phyloP scores from a whole-genome alignment of 2,113 vertebrate species.

The Scomber japonicus region DNA sequence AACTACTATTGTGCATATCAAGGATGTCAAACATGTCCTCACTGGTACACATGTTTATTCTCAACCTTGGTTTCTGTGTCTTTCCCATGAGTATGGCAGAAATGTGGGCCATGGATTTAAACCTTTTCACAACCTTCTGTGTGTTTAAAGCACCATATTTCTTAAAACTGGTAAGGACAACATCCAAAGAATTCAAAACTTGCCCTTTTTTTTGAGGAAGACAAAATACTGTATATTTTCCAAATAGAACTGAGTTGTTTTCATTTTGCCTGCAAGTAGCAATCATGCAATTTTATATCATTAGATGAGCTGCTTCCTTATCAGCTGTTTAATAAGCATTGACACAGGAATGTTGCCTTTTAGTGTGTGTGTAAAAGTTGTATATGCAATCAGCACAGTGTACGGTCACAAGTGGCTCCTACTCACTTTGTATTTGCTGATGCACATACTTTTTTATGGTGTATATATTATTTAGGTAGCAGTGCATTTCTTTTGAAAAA shows the following conservation, averaged over 20 bases:
- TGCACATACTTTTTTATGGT: too few relatives aligned
- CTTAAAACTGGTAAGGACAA: slow-evolving; percentile 1
- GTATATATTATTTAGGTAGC: too few relatives aligned
- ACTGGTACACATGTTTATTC: slow-evolving; percentile 17
- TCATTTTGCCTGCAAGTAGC: background rate
- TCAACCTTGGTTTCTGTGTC: slow-evolving; percentile 27
- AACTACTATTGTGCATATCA: slow-evolving; percentile 23
- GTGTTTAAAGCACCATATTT: slow-evolving; percentile 10
- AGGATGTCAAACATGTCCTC: slow-evolving; percentile 31
- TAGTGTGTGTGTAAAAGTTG: too few relatives aligned
- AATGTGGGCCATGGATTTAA: slow-evolving; percentile 42
- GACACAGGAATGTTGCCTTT: background rate
- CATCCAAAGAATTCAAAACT: slow-evolving; percentile 8
- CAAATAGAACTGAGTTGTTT: background rate
- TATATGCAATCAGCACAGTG: too few relatives aligned
- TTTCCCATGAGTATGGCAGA: slow-evolving; percentile 38
- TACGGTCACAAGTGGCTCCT: too few relatives aligned
- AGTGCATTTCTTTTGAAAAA: background rate
- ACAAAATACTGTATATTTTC: slow-evolving; percentile 2
- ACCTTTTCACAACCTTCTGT: slow-evolving; percentile 29
- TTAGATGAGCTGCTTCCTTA: too few relatives aligned
- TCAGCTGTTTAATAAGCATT: background rate
- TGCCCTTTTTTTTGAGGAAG: background rate
- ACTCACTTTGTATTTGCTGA: too few relatives aligned
- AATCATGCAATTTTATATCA: too few relatives aligned